Evolutionary conservation across 2,113 vertebrate species (phyloP).

Genomic region (Dinomys branickii): DNA sequence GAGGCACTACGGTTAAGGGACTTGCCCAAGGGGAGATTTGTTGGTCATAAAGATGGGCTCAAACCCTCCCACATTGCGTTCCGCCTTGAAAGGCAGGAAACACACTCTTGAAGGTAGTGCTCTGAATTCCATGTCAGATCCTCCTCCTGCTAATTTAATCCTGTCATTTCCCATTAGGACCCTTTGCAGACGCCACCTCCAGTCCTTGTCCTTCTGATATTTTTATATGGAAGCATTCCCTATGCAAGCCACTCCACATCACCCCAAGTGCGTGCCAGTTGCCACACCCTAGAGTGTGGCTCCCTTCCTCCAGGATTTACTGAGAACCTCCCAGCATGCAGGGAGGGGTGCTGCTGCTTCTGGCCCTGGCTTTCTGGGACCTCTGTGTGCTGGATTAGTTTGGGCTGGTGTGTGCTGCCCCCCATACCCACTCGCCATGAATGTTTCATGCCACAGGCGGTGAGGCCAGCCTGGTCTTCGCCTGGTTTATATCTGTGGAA

Average conservation of each 20-base stretch:
- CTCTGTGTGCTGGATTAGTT: conserved; percentile 82
- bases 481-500: conserved; percentile 91
- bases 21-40: conserved; percentile 35
- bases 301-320: conserved; percentile 72
- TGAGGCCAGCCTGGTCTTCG: conserved; percentile 83
- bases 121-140: conserved; percentile 30
- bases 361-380: conserved; percentile 70
- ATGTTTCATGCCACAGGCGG: conserved; percentile 87
- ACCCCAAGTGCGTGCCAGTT: background rate
- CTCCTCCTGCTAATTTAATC: conserved; percentile 66
- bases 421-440: conserved; percentile 85
- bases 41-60: conserved; percentile 38
- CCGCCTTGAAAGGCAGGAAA: conserved; percentile 58
- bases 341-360: conserved; percentile 66
- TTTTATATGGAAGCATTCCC: conserved; percentile 35
- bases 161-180: conserved; percentile 51
- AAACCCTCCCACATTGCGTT: conserved; percentile 46
- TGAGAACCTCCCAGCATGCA: conserved; percentile 68
- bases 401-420: conserved; percentile 83
- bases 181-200: conserved; percentile 57
- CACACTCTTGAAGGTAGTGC: conserved; percentile 46
- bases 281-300: background rate
- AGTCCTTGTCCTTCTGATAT: conserved; percentile 39
- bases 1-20: conserved; percentile 41
- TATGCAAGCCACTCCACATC: background rate